A percentile compares a stretch with the other conserved stretches of the same genome.
Conservation (phyloP, 2,113 vertebrate genomes). For the Ctenomys sociabilis region DNA sequence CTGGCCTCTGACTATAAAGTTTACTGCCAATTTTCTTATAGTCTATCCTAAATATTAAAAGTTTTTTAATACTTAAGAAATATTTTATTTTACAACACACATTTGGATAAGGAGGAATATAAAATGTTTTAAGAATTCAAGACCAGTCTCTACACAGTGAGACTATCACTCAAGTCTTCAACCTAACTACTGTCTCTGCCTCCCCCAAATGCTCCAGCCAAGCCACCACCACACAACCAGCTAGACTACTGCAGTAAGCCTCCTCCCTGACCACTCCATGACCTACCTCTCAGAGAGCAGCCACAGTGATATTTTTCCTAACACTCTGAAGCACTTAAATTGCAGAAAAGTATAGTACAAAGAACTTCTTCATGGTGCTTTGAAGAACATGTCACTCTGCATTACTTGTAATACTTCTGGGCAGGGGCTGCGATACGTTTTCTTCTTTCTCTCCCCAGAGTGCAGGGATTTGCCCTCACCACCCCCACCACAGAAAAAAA, state of each 20-base stretch:
- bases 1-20: not conserved
- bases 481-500: not conserved
- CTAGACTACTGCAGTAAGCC: not conserved
- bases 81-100: constrained; percentile 14
- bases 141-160: not conserved
- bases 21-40: constrained; percentile 18
- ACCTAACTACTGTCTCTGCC: not conserved
- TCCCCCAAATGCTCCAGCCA: not conserved
- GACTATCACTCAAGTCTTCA: not conserved
- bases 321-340: constrained; percentile 20
- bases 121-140: not conserved
- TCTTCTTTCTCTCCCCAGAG: not conserved
- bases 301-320: not conserved
- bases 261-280: not conserved
- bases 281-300: not conserved
- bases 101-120: constrained; percentile 19
- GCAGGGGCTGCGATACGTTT: not conserved
- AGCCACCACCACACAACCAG: not conserved
- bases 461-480: not conserved
- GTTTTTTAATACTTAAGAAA: constrained; percentile 15
- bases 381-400: not conserved
- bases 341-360: not conserved
- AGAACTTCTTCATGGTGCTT: not conserved
- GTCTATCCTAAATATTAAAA: constrained; percentile 25
- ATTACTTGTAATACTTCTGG: not conserved